A percentile compares a stretch with the other conserved stretches of the same genome.
These are phyloP conservation scores for Drosophila recens DNA, from an alignment of 2,888 invertebrate species.

Conservation along the genomic window DNA sequence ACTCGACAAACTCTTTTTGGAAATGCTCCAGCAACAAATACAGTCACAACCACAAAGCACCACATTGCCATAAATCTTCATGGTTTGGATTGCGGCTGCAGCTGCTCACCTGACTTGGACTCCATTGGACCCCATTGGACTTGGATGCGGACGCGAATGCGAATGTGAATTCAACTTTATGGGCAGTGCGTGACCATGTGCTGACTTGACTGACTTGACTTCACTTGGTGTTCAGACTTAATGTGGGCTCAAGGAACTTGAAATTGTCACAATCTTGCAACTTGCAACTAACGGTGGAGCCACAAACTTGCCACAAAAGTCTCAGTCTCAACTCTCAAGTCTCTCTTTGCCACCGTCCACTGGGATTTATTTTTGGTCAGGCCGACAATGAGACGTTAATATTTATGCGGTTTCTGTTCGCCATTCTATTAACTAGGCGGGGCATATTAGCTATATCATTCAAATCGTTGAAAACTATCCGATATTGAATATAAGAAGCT, in stretches of 20 bases:
- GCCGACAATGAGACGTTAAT: constrained; percentile 54
- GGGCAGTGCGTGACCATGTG: constrained; percentile 72
- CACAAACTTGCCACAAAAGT: constrained; percentile 12
- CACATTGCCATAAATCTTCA: constrained; percentile 75
- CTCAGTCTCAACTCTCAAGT: constrained; percentile 11
- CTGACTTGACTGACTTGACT: constrained; percentile 13
- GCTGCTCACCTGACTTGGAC: constrained; percentile 60
- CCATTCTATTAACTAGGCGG: not conserved
- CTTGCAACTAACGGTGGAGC: constrained; percentile 67
- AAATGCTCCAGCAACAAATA: constrained; percentile 43
- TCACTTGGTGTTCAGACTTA: constrained; percentile 27
- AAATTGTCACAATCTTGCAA: constrained; percentile 69
- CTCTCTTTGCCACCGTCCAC: constrained; percentile 20
- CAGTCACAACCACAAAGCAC: constrained; percentile 21
- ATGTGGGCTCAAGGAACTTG: constrained; percentile 80
- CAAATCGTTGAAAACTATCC: not conserved
- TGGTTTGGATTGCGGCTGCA: constrained; percentile 45
- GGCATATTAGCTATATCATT: not conserved
- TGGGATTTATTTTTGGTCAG: constrained; percentile 57
- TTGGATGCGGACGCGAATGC: constrained; percentile 19
- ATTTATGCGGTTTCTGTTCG: constrained; percentile 41
- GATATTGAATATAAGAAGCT: too few species aligned
- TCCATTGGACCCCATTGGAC: constrained; percentile 8
- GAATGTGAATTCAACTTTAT: constrained; percentile 51
- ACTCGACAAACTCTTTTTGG: constrained; percentile 75